Evolutionary conservation across 2,888 invertebrate genomes (phyloP).

Genomic region (Coremacera marginata): DNA sequence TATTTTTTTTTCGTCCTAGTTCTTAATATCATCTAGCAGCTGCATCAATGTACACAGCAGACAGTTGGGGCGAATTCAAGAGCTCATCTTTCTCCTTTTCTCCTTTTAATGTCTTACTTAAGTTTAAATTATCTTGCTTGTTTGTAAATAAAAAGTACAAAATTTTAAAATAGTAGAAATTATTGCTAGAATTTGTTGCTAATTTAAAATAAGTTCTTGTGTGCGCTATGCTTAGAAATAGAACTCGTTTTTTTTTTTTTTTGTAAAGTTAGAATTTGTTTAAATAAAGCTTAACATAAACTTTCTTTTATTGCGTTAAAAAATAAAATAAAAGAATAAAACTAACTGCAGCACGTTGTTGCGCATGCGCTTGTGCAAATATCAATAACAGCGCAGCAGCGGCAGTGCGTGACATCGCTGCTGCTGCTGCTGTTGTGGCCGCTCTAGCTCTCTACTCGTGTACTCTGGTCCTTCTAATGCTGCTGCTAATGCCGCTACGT

Average conservation of each 20-base stretch:
- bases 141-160: conserved; percentile 33
- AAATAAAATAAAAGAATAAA: conserved; percentile 26
- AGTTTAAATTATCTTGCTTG: background rate
- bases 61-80: background rate
- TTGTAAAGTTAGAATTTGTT: conserved; percentile 22
- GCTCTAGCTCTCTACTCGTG: conserved; percentile 33
- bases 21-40: conserved; percentile 23
- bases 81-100: background rate
- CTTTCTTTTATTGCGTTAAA: conserved; percentile 5
- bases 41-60: background rate
- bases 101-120: background rate
- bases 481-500: conserved; percentile 39
- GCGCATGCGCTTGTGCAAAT: conserved; percentile 20
- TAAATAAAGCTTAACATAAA: conserved; percentile 20
- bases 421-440: conserved; percentile 35
- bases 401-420: background rate
- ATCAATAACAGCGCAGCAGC: conserved; percentile 32
- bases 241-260: background rate
- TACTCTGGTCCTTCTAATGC: conserved; percentile 45
- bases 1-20: background rate
- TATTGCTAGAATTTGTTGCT: conserved; percentile 35
- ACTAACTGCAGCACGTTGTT: conserved; percentile 27
- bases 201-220: conserved; percentile 20
- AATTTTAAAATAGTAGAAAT: conserved; percentile 21
- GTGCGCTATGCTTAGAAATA: conserved; percentile 35